A percentile compares a stretch with the other conserved stretches of the same genome.
phyloP scores from a whole-genome alignment of 1,140 invertebrate genomes.

The Ptiloglossa arizonensis region DNA sequence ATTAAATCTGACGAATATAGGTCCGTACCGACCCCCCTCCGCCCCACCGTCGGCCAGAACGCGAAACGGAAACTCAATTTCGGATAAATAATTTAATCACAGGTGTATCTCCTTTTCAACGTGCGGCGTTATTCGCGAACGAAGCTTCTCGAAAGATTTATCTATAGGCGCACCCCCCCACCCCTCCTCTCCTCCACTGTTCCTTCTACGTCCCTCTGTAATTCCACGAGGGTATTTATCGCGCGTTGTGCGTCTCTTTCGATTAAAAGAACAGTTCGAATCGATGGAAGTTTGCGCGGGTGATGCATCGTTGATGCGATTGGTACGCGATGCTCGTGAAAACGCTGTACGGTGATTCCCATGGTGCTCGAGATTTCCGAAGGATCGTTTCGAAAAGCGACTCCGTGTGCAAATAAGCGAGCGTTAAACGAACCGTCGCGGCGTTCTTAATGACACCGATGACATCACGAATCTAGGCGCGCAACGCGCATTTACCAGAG shows the following conservation, averaged over 20 bases:
- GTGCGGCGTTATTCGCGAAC: too few relatives aligned
- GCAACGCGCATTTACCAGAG: background rate
- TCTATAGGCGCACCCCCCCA: too few relatives aligned
- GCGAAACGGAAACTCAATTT: background rate
- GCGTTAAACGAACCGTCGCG: background rate
- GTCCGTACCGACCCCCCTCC: too few relatives aligned
- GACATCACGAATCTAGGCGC: conserved; percentile 25
- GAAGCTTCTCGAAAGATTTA: too few relatives aligned
- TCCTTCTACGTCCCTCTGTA: too few relatives aligned
- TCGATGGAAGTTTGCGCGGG: too few relatives aligned
- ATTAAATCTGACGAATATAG: background rate
- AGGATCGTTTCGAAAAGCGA: background rate
- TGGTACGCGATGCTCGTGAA: background rate
- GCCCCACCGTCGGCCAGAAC: too few relatives aligned
- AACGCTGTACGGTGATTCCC: background rate
- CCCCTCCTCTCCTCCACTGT: too few relatives aligned
- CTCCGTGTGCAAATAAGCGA: background rate
- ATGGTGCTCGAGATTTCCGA: background rate
- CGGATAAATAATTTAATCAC: background rate
- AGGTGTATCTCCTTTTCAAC: background rate
- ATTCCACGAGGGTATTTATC: too few relatives aligned
- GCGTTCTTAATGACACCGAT: conserved; percentile 13
- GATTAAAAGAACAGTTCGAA: too few relatives aligned
- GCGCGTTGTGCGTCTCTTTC: too few relatives aligned
- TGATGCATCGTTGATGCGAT: background rate